These are phyloP conservation scores for Rachycentron canadum DNA, from an alignment of 2,797 vertebrate species.

Conservation along the genomic window DNA sequence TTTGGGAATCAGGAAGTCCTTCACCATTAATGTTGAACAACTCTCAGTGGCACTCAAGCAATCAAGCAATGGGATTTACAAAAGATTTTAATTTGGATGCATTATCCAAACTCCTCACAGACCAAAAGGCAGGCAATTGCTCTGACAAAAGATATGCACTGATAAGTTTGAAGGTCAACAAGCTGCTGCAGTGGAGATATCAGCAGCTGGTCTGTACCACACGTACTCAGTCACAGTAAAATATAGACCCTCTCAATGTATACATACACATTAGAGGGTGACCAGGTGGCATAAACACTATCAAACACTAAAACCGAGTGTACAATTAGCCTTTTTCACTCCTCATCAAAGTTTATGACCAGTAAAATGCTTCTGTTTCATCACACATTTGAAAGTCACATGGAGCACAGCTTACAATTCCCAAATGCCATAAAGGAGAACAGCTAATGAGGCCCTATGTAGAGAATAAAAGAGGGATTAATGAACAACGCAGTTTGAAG, in stretches of 20 bases:
- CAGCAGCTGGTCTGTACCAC: conserved; percentile 60
- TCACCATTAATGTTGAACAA: conserved; percentile 82
- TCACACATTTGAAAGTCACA: conserved; percentile 68
- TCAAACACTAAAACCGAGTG: conserved; percentile 60
- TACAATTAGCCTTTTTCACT: conserved; percentile 64
- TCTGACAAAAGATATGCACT: conserved; percentile 79
- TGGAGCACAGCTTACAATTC: conserved; percentile 60
- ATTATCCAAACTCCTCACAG: conserved; percentile 83
- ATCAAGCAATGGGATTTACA: conserved; percentile 85
- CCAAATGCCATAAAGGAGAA: conserved; percentile 63
- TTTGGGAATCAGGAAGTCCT: conserved; percentile 84
- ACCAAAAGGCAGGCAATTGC: conserved; percentile 77
- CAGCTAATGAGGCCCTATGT: conserved; percentile 72
- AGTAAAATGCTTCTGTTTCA: conserved; percentile 62
- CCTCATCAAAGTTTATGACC: conserved; percentile 74
- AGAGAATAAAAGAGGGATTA: conserved; percentile 79
- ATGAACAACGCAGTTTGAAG: conserved; percentile 74
- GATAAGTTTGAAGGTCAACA: conserved; percentile 87
- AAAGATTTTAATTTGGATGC: conserved; percentile 86
- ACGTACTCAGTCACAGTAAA: conserved; percentile 42
- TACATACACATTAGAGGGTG: conserved; percentile 49
- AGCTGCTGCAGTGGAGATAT: conserved; percentile 80
- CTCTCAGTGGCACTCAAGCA: conserved; percentile 84
- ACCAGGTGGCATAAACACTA: conserved; percentile 68
- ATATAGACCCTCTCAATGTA: conserved; percentile 46